Conservation (phyloP, 2,797 vertebrate species). For the Pangasius sanitwongsei region DNA sequence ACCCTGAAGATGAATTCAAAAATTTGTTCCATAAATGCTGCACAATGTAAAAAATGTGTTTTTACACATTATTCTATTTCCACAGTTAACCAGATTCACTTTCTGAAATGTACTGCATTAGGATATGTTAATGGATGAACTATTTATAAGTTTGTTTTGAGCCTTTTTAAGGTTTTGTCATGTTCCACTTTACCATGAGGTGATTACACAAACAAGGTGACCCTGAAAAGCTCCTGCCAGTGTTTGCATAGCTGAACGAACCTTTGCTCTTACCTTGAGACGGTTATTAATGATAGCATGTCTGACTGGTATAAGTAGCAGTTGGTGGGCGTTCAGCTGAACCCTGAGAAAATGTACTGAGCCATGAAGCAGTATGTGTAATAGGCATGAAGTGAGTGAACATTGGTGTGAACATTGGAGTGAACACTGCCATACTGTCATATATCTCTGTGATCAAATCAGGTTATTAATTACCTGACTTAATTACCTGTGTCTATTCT, state of each 20-base stretch:
- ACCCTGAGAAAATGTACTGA: not conserved
- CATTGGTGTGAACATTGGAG: not conserved
- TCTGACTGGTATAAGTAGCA: not conserved
- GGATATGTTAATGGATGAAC: not conserved
- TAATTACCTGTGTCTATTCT: constrained; percentile 1
- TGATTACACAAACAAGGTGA: not conserved
- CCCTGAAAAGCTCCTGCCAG: not conserved
- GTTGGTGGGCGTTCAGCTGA: not conserved
- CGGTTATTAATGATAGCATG: not conserved
- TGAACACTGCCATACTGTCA: constrained; percentile 1
- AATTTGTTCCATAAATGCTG: not conserved
- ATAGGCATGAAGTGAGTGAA: not conserved
- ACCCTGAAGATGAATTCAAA: not conserved
- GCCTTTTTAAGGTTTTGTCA: not conserved
- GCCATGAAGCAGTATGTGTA: not conserved
- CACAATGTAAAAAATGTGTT: not conserved
- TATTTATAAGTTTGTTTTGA: not conserved
- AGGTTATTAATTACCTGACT: not conserved
- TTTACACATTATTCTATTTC: not conserved
- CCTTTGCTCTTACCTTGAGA: not conserved
- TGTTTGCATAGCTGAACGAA: not conserved
- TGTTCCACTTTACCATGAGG: not conserved
- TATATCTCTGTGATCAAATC: constrained; percentile 4
- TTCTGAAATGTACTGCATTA: not conserved
- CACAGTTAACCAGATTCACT: not conserved